A percentile compares a stretch with the other conserved stretches of the same genome.
Conservation (phyloP, 1,140 invertebrate genomes). For the Tetramorium alpestre region DNA sequence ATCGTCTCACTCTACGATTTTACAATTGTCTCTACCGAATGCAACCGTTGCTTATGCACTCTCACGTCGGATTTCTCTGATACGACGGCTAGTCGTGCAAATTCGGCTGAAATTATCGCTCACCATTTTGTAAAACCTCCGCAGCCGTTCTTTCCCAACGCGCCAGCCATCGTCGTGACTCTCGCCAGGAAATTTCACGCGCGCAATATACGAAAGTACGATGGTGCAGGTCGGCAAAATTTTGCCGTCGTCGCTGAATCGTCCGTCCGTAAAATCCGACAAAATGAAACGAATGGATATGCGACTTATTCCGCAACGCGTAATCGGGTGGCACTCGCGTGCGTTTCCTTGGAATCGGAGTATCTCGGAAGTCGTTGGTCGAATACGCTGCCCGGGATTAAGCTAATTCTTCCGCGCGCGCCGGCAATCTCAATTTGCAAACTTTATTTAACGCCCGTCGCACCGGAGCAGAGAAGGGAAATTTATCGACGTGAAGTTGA, state of each 20-base stretch:
- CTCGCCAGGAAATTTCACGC: conserved; percentile 15
- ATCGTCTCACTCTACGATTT: background rate
- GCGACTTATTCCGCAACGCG: background rate
- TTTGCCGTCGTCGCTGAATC: background rate
- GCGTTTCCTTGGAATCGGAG: background rate
- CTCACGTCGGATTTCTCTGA: background rate
- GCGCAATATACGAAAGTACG: background rate
- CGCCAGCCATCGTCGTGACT: background rate
- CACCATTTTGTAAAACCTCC: background rate
- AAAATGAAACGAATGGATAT: conserved; percentile 45
- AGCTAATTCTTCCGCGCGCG: background rate
- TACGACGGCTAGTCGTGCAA: background rate
- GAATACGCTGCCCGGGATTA: background rate
- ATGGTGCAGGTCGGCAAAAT: conserved; percentile 14
- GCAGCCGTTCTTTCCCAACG: background rate
- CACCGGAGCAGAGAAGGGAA: background rate
- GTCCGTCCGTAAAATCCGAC: conserved; percentile 24
- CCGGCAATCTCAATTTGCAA: conserved; percentile 5
- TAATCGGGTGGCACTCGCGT: background rate
- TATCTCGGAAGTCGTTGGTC: background rate
- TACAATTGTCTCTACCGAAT: background rate
- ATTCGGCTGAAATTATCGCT: conserved; percentile 29
- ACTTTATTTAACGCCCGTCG: conserved; percentile 9
- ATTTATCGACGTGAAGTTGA: conserved; percentile 4
- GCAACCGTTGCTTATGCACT: background rate